Evolutionary conservation across 2,113 vertebrate genomes (phyloP), one percentile per base, ranked within the genome.

Genomic region (Catagonus wagneri): DNA sequence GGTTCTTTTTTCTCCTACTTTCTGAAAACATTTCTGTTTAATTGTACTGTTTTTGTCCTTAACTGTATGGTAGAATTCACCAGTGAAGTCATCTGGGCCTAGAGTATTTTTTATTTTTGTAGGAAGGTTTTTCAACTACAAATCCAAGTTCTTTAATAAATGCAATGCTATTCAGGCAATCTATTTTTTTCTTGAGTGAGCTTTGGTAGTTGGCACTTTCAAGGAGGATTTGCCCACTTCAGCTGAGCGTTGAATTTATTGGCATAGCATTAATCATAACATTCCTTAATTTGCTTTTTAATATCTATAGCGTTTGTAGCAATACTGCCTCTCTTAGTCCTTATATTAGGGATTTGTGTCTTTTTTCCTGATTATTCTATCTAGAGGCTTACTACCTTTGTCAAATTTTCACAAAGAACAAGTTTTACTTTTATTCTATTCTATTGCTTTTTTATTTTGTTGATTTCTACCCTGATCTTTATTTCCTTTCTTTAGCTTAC

Each of bases 371-470:
- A 39, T 66, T n/a, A 79, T 84, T n/a, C 32, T 56, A 22, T 71
- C 60, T 65, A 50, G 4, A 83, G 54, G 19, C 83, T 71, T 85
- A 71, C 32, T 39, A 88, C 56, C 54, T 87, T 20, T 29, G 52
- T 44, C 29, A 7, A 50, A 36, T 93, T 84, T 71, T 76, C 8
- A 39, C 13, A 50, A 93, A 90, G 56, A 90, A 75, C n/a, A 20
- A 44, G 10, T 44, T 90, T 96, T 83, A 19, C 44, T 96, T 83
- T 72, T 23, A 86, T 58, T 56, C n/a, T 52, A 52, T 83, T 87
- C 25, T 50, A 29, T 79, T 65, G 16, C 1, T 54, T 17, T 54
- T 85, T 72, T 75, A 16, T 71, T 44, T 60, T 60, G 66, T 32
- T 23, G 7, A 27, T 22, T 86, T 84, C 36, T 61, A 20, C 52